Base-by-base conservation (phyloP, 1,140 invertebrate genomes). In the Bilobella aurantiaca region DNA sequence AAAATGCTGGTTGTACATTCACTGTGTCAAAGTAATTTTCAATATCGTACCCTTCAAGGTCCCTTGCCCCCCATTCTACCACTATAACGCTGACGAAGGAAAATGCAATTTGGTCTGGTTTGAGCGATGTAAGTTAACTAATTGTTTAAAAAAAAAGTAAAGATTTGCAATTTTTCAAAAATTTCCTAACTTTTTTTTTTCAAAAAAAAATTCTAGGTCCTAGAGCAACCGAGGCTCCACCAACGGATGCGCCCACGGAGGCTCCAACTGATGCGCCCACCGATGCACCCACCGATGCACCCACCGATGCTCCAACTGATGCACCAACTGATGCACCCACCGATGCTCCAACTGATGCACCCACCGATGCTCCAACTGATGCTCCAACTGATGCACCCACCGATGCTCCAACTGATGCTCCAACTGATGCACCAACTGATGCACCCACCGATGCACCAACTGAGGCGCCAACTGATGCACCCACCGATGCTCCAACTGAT, bases 361-460 rank as follows among this genome's bases (percentile, higher is more conserved):
- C 62, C 5, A 63, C 62, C 16, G 8, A 63, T 2, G 37, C 62
- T 16, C 37, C 62, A 31, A 63, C 62, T 2, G 42, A 63, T 14
- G 62, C 62, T 18, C 62, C 62, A 12, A 63, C 62, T 18, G 21
- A 63, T 21, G 62, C 62, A 3, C 62, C 62, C 2, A 63, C 62
- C 16, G 42, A 63, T 2, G 37, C 62, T 1, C 37, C 62, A 56
- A 63, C 62, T 27, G 21, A 63, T 2, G 42, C 62, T 27, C 62
- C 62, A 25, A 63, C 34, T 5, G 21, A 63, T 3, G 37, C 37
- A 18, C 49, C 62, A 53, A 63, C 62, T 2, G 21, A 63, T 12
- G 62, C 62, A 25, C 62, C 62, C 2, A 63, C 62, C 21, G 42
- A 63, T 8, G 62, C 62, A 18, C 62, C 62, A 3, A 63, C 62